Evolutionary conservation across 2,888 invertebrate species (phyloP), one percentile per base, ranked within the genome.

Genomic region (Mesorhabditis spiculigera): DNA sequence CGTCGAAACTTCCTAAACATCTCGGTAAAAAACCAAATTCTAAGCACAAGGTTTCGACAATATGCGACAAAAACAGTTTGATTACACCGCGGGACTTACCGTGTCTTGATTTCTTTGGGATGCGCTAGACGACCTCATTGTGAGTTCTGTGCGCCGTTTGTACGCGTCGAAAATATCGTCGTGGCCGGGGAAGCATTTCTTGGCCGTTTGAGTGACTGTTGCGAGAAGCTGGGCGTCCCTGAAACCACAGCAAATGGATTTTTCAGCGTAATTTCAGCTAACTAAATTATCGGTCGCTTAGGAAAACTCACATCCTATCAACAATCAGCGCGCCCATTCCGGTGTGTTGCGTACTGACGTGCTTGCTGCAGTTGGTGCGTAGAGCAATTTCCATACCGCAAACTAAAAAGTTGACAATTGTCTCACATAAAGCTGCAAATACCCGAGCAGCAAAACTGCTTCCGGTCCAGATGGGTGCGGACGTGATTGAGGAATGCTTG

Each of bases 371-470:
- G n/a, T 50, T 50, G 10, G 58, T 50, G 8, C 58, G 58, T n/a
- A 50, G n/a, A 10, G 58, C 58, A 50, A 50, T 50, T 50, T 50
- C 58, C 58, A 50, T 50, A n/a, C 58, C 58, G n/a, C 58, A 50
- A 50, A 50, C 58, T 50, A n/a, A n/a, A 50, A 50, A 50, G 28
- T 28, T 28, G 28, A 3, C 58, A 50, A 50, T 50, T 50, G 8
- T n/a, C 58, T 13, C n/a, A n/a, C 58, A 10, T 13, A 10, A 50
- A 50, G 10, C n/a, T 10, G 58, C 8, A 50, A 50, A 13, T n/a
- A 50, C 58, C n/a, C 58, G 58, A 50, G 58, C 58, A 50, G n/a
- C 58, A 50, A 50, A 13, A 50, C n/a, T 50, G 58, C n/a, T 50
- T 50, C n/a, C n/a, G 8, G 10, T 50, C 58, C n/a, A 50, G n/a